A percentile compares a stretch with the other conserved stretches of the same genome.
Evolutionary conservation across 2,888 invertebrate genomes (phyloP).

Genomic region (Celastrina argiolus): DNA sequence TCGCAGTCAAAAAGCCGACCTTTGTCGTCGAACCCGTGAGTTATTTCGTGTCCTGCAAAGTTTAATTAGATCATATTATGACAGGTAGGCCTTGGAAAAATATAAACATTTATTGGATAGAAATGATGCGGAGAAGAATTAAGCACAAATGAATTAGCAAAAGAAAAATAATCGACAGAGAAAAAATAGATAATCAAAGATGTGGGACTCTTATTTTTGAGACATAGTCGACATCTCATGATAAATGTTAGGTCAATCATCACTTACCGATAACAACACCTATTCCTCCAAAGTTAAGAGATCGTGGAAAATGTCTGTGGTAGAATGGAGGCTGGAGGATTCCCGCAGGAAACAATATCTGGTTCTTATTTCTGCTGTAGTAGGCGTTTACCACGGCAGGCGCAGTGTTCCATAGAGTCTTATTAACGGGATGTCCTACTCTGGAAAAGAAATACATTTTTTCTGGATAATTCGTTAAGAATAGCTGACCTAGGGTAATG

Average conservation of each 20-base stretch:
- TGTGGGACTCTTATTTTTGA: no score
- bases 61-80: not conserved
- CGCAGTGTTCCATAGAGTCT: conserved; percentile 88
- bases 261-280: conserved; percentile 89
- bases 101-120: no score
- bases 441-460: no score
- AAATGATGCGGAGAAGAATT: no score
- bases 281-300: conserved; percentile 91
- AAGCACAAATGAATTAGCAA: no score
- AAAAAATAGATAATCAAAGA: no score
- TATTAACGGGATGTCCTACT: conserved; percentile 84
- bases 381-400: conserved; percentile 97
- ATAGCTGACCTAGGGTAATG: no score
- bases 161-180: no score
- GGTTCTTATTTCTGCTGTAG: conserved; percentile 96
- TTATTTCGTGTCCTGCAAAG: conserved; percentile 86
- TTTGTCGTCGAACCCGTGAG: conserved; percentile 94
- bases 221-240: no score
- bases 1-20: conserved; percentile 94
- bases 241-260: no score
- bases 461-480: no score
- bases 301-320: conserved; percentile 87
- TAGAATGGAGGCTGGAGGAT: conserved; percentile 97
- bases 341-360: conserved; percentile 97
- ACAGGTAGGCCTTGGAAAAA: no score